phyloP scores from a whole-genome alignment of 2,888 invertebrate species.

The Rhagonycha lutea region DNA sequence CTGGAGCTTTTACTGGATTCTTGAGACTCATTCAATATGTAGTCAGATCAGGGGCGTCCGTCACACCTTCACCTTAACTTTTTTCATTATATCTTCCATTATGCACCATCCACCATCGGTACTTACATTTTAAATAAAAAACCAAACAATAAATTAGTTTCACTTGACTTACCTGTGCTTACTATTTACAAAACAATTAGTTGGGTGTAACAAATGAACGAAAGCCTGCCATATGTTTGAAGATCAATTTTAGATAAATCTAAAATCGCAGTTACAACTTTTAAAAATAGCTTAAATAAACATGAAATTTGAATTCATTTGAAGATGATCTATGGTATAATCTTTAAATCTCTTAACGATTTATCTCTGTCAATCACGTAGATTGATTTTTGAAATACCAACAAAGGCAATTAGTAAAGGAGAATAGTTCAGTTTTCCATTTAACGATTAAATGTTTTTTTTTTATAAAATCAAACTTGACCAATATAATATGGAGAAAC shows the following conservation, averaged over 20 bases:
- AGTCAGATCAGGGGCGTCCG: slow-evolving; percentile 15
- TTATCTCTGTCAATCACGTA: slow-evolving; percentile 8
- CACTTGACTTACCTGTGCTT: neutral
- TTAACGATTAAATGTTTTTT: neutral
- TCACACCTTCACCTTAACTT: slow-evolving; percentile 19
- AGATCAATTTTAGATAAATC: slow-evolving; percentile 2
- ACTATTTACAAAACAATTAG: neutral
- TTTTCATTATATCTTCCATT: neutral
- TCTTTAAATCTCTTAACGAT: slow-evolving; percentile 7
- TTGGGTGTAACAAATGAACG: neutral
- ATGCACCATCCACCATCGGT: neutral
- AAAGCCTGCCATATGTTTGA: neutral
- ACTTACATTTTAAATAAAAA: neutral
- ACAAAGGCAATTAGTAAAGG: neutral
- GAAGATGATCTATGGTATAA: slow-evolving; percentile 1
- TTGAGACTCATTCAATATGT: slow-evolving; percentile 8
- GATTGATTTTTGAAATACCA: neutral
- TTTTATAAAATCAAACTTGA: neutral
- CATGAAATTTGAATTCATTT: neutral
- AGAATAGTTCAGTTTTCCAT: neutral
- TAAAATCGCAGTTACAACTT: neutral
- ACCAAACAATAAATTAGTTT: neutral
- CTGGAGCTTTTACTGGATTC: slow-evolving; percentile 7
- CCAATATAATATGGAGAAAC: neutral
- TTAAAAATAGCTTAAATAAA: neutral